phyloP scores from a whole-genome alignment of 2,113 vertebrate species.

The Spea multiplicata region DNA sequence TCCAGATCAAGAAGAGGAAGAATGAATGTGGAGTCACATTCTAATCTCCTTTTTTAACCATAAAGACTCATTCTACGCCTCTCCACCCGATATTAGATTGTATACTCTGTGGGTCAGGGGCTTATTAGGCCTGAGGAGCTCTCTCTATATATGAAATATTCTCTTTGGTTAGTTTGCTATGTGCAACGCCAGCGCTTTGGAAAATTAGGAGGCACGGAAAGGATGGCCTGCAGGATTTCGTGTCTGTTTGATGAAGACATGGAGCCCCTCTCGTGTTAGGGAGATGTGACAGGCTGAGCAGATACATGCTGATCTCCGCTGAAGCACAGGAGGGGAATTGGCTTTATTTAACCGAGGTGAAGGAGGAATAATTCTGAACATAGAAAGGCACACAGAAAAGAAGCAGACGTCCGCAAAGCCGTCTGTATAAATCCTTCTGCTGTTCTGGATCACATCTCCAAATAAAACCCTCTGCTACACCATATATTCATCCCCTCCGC shows the following conservation, averaged over 20 bases:
- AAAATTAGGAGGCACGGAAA: slow-evolving; percentile 35
- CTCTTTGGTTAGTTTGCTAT: slow-evolving; percentile 21
- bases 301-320: slow-evolving; percentile 33
- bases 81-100: not conserved
- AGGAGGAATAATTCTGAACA: slow-evolving; percentile 6
- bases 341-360: slow-evolving; percentile 22
- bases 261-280: slow-evolving; percentile 18
- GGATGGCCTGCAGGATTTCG: slow-evolving; percentile 37
- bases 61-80: not conserved
- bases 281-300: slow-evolving; percentile 36
- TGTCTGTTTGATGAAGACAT: slow-evolving; percentile 46
- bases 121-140: slow-evolving; percentile 1
- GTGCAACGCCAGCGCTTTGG: slow-evolving; percentile 43
- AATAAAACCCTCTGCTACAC: too few species aligned
- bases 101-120: not conserved
- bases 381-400: not conserved
- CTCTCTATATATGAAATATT: slow-evolving; percentile 5
- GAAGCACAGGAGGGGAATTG: slow-evolving; percentile 22
- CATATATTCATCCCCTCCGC: too few species aligned
- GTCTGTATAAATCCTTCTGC: not conserved
- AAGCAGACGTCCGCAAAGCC: slow-evolving; percentile 20
- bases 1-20: not conserved
- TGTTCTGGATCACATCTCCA: not conserved
- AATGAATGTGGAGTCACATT: not conserved
- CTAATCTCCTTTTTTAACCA: not conserved